phyloP scores from a whole-genome alignment of 2,113 vertebrate genomes.

The Oryctolagus cuniculus region mOryCun1.1 NC_091435.1:123512501-123513000 shows the following conservation, averaged over 20 bases:
- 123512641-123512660: not conserved
- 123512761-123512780: not conserved
- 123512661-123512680: not conserved
- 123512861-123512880: not conserved
- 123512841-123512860: not conserved
- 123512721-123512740: not conserved
- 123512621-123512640: not conserved
- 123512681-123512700: rapidly evolving
- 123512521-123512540: not conserved
- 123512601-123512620: not conserved
- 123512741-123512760: not conserved
- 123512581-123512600: not conserved
- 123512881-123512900: not conserved
- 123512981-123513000: not conserved
- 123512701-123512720: not conserved
- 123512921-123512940: not conserved
- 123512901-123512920: not conserved
- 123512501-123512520: not conserved
- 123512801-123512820: not conserved
- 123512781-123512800: not conserved
- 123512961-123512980: not conserved
- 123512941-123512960: not conserved
- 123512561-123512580: not conserved
- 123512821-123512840: not conserved
- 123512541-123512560: constrained; percentile 5